Conservation (phyloP, 2,888 invertebrate genomes). For the Bruchidius siliquastri region DNA sequence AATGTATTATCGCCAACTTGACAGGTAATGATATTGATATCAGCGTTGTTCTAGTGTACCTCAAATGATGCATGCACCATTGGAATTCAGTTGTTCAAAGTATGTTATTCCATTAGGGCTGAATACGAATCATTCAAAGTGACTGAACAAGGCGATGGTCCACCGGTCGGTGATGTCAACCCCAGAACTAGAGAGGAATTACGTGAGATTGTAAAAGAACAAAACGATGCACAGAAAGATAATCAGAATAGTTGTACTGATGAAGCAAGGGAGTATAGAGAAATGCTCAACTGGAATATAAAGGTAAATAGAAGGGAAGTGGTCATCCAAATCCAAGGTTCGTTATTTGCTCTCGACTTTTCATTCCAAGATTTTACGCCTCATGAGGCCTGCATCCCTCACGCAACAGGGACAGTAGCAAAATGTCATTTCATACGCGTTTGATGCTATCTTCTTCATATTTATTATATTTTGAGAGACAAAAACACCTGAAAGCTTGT, state of each 20-base stretch:
- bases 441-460: no score
- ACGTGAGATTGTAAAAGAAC: slow-evolving; percentile 20
- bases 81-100: no score
- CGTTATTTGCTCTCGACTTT: no score
- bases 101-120: slow-evolving; percentile 1
- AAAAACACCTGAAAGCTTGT: no score
- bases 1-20: background rate
- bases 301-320: background rate
- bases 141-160: slow-evolving; percentile 15
- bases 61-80: no score
- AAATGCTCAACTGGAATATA: slow-evolving; percentile 36
- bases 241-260: slow-evolving; percentile 13
- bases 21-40: no score
- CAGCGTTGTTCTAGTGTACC: background rate
- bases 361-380: no score
- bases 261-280: slow-evolving; percentile 30
- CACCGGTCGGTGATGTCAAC: background rate
- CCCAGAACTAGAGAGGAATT: background rate
- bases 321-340: no score
- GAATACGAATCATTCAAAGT: slow-evolving; percentile 8
- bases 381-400: no score
- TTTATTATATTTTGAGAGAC: no score
- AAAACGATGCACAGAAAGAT: slow-evolving; percentile 5
- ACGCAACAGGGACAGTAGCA: no score
- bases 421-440: no score